phyloP scores from a whole-genome alignment of 2,113 vertebrate species.

The Podarcis muralis region DNA sequence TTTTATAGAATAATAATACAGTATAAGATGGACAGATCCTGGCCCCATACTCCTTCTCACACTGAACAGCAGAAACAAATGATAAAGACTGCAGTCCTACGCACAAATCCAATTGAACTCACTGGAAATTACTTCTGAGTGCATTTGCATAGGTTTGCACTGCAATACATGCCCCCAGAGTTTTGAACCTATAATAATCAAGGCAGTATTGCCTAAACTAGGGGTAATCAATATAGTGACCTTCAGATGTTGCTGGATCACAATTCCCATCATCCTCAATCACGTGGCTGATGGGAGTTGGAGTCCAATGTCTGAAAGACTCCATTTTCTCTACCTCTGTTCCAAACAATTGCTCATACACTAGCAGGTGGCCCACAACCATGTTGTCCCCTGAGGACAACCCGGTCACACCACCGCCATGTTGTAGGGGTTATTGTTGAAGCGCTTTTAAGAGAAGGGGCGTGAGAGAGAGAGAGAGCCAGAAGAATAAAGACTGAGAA shows the following conservation, averaged over 20 bases:
- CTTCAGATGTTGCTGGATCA: too few species aligned
- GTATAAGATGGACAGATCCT: conserved; percentile 14
- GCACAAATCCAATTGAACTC: background rate
- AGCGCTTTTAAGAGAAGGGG: background rate
- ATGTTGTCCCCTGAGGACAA: background rate
- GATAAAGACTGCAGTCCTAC: background rate
- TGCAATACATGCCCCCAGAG: background rate
- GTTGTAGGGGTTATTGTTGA: background rate
- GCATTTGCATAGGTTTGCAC: background rate
- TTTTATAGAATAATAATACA: conserved; percentile 38
- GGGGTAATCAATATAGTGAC: too few species aligned
- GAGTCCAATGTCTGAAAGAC: too few species aligned
- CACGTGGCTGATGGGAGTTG: too few species aligned
- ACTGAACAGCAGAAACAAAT: conserved; percentile 20
- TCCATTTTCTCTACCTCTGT: background rate
- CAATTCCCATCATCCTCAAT: too few species aligned
- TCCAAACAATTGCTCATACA: background rate
- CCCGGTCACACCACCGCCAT: background rate
- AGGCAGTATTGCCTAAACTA: background rate
- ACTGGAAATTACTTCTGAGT: background rate
- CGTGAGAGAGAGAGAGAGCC: too few species aligned
- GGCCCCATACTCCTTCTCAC: background rate
- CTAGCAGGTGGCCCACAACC: background rate
- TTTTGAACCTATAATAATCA: background rate
- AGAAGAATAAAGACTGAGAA: background rate